Evolutionary conservation across 1,140 invertebrate genomes (phyloP), one percentile per base, ranked within the genome.

Genomic region (Conopomorpha cramerella): DNA sequence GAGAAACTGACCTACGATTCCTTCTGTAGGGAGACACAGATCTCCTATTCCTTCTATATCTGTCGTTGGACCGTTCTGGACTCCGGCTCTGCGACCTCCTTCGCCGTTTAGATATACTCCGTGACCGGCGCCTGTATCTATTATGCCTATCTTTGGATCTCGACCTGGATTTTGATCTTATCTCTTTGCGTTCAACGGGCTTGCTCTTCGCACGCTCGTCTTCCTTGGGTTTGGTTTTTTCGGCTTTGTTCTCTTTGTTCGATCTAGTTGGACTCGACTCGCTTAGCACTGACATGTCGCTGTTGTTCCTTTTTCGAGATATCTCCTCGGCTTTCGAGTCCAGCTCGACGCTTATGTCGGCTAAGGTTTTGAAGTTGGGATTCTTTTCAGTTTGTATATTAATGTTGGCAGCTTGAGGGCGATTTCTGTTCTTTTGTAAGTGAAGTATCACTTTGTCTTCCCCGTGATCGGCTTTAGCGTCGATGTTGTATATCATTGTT

Each of bases 391-490:
- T 86, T 72, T 84, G 83, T 19, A 78, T 64, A 18, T 50, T 53
- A 23, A 77, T 62, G 36, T 45, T 65, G 0, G 45, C 38, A 13
- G 58, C 71, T 17, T 56, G 47, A 11, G 78, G 76, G 44, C 77
- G 78, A 16, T 43, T 54, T 38, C 81, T 62, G 45, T 82, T 66
- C 53, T 85, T 86, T 26, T 73, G 68, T 29, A 86, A 60, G 55
- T 84, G 82, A 49, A 85, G 71, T 34, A 86, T 84, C 2, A 83
- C 66, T 71, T 84, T 86, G 50, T 85, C 79, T 51, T 86, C 84
- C 2, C 84, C 83, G 36, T 85, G 82, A 34, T 81, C 80, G 2
- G 53, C 49, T 25, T 58, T 54, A 8, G 36, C 27, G 28, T 73
- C 63, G 18, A 65, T 71, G 14, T 70, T 56, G 11, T 60, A 49